A percentile compares a stretch with the other conserved stretches of the same genome.
Evolutionary conservation across 2,888 invertebrate genomes (phyloP).

Genomic region (Seira ritae): DNA sequence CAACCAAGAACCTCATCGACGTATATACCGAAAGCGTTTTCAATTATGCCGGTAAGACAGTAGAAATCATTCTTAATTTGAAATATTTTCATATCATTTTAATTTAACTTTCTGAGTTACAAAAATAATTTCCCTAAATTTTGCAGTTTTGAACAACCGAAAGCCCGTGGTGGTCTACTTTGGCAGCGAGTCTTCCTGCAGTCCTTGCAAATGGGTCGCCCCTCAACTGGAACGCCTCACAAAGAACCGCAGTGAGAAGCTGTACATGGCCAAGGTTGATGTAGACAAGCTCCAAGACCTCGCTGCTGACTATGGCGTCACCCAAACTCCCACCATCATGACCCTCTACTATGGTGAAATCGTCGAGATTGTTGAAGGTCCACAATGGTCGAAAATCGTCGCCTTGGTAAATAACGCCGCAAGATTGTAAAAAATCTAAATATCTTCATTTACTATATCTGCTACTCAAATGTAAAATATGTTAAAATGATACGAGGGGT

Average conservation of each 20-base stretch:
- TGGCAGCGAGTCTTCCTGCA: slow-evolving; percentile 36
- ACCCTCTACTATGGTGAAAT: slow-evolving; percentile 49
- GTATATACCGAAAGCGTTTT: slow-evolving; percentile 45
- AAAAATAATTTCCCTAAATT: no score
- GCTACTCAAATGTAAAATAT: no score
- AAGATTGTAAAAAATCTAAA: slow-evolving; percentile 35
- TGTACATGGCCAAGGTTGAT: slow-evolving; percentile 57
- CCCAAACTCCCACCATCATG: slow-evolving; percentile 42
- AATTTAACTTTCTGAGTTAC: no score
- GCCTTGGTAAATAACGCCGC: slow-evolving; percentile 49
- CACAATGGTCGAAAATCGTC: slow-evolving; percentile 36
- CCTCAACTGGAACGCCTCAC: slow-evolving; percentile 51
- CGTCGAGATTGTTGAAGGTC: slow-evolving; percentile 53
- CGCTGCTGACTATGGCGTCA: slow-evolving; percentile 49
- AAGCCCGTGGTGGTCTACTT: slow-evolving; percentile 58
- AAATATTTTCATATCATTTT: no score
- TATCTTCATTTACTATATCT: no score
- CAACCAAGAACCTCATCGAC: slow-evolving; percentile 52
- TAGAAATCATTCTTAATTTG: no score
- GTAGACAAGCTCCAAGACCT: slow-evolving; percentile 42
- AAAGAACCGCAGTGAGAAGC: slow-evolving; percentile 47
- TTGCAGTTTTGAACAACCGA: slow-evolving; percentile 56
- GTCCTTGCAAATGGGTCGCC: slow-evolving; percentile 50
- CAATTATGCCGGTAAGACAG: no score
- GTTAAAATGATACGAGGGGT: no score